A percentile compares a stretch with the other conserved stretches of the same genome.
phyloP scores from a whole-genome alignment of 2,113 vertebrate genomes.

The Craseonycteris thonglongyai region DNA sequence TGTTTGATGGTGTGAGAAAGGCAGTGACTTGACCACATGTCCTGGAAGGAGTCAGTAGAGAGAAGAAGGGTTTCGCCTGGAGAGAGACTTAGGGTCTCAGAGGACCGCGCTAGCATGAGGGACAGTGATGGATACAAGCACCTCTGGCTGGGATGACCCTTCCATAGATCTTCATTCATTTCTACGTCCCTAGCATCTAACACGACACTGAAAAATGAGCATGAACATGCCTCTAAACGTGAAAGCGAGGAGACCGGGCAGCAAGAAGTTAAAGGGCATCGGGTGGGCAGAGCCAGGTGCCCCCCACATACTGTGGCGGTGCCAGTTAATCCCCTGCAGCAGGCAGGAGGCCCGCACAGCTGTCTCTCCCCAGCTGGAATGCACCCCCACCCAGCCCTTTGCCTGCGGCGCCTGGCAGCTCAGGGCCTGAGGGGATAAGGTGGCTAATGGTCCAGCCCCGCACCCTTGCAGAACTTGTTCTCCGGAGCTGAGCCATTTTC shows the following conservation, averaged over 20 bases:
- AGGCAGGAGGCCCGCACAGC: constrained; percentile 70
- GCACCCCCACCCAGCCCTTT: background rate
- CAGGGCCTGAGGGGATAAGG: background rate
- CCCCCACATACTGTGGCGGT: constrained; percentile 40
- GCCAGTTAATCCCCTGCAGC: constrained; percentile 67
- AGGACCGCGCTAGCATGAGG: background rate
- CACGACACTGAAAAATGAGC: background rate
- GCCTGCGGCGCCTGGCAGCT: background rate
- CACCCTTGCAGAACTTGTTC: background rate
- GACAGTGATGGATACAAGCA: background rate
- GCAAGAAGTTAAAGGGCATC: constrained; percentile 54
- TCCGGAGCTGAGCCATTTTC: background rate
- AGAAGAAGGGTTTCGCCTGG: background rate
- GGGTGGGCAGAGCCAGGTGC: constrained; percentile 27
- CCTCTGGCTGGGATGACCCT: background rate
- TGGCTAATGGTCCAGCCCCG: background rate
- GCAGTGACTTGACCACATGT: background rate
- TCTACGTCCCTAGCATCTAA: background rate
- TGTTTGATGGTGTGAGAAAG: background rate
- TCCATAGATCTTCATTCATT: background rate
- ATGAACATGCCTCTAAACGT: background rate
- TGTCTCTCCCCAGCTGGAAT: constrained; percentile 52
- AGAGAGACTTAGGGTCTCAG: background rate
- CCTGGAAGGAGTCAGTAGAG: background rate
- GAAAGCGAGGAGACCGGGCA: background rate